Evolutionary conservation across 2,113 vertebrate species (phyloP).

Genomic region (Xenus cinereus): DNA sequence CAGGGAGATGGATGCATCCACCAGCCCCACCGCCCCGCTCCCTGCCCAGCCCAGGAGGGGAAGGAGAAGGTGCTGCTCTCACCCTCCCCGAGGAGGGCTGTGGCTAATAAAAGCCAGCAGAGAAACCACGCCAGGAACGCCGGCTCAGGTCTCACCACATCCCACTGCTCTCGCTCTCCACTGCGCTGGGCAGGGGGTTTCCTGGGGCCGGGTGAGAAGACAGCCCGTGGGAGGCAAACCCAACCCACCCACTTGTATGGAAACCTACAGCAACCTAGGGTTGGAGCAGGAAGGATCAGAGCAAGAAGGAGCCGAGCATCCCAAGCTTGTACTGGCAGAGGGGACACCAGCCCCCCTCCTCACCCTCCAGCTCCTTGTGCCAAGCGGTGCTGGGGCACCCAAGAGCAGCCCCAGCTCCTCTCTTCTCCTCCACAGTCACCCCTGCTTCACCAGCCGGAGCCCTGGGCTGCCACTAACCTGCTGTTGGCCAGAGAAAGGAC

Average conservation of each 20-base stretch:
- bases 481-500: accelerated
- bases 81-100: background rate
- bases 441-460: accelerated
- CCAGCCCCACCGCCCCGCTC: accelerated
- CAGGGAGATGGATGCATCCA: background rate
- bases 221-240: background rate
- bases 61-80: background rate
- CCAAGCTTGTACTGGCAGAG: background rate
- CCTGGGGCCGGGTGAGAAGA: background rate
- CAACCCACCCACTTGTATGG: background rate
- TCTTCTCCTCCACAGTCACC: background rate
- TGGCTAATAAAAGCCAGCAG: background rate
- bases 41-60: background rate
- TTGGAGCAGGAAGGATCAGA: background rate
- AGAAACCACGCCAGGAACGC: background rate
- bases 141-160: background rate
- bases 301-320: background rate
- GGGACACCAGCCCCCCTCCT: background rate
- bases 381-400: background rate
- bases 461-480: background rate
- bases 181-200: background rate
- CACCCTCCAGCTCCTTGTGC: background rate
- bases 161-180: background rate
- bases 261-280: background rate
- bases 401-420: background rate